Evolutionary conservation across 2,888 invertebrate species (phyloP).

Genomic region (Cataglyphis cursor): DNA sequence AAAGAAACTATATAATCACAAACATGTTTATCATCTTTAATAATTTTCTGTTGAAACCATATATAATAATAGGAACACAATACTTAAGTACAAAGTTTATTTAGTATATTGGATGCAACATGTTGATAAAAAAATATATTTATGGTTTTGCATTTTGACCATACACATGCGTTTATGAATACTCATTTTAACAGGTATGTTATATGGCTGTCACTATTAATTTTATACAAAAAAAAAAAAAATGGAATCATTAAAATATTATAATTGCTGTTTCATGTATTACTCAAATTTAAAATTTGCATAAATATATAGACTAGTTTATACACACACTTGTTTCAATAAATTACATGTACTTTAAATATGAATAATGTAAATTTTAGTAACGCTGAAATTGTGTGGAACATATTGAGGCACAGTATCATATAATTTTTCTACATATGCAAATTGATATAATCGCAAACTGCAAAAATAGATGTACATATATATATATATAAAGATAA

Average conservation of each 20-base stretch:
- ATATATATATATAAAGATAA: neutral
- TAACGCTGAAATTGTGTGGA: conserved; percentile 26
- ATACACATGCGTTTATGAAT: neutral
- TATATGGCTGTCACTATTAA: neutral
- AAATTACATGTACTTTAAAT: conserved; percentile 48
- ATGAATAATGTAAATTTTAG: conserved; percentile 34
- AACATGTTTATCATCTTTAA: neutral
- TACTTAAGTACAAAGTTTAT: conserved; percentile 13
- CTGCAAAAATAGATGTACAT: neutral
- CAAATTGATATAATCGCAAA: conserved; percentile 6
- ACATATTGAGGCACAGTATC: conserved; percentile 54
- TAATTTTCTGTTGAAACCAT: neutral
- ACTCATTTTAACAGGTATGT: neutral
- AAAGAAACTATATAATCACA: neutral
- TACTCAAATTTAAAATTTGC: neutral
- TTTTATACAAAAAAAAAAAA: neutral
- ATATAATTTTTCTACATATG: conserved; percentile 14
- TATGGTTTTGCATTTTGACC: neutral
- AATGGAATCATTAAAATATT: neutral
- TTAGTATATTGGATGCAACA: neutral
- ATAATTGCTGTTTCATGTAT: neutral
- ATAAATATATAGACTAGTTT: conserved; percentile 1
- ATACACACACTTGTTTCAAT: conserved; percentile 26
- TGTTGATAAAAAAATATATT: conserved; percentile 21
- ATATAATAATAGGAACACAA: neutral